A percentile compares a stretch with the other conserved stretches of the same genome.
phyloP scores from a whole-genome alignment of 2,113 vertebrate species.

The Greenwoodochromis staneri region DNA sequence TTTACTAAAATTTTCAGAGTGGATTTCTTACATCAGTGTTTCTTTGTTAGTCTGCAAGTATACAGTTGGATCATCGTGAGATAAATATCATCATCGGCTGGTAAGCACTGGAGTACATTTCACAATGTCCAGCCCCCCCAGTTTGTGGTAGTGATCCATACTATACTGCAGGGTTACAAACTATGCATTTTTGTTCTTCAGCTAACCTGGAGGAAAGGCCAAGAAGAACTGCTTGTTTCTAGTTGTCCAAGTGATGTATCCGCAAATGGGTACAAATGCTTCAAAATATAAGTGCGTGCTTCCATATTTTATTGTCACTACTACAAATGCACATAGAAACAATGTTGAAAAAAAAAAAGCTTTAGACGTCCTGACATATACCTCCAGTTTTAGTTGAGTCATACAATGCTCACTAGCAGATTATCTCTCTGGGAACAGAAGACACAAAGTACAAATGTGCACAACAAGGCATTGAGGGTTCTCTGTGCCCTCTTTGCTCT shows the following conservation, averaged over 20 bases:
- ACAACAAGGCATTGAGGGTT: neutral
- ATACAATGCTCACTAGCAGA: conserved; percentile 5
- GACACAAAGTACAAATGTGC: conserved; percentile 21
- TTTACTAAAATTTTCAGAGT: neutral
- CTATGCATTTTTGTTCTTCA: neutral
- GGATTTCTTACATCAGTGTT: neutral
- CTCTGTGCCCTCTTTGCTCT: conserved; percentile 46
- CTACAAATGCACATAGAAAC: neutral
- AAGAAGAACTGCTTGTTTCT: neutral
- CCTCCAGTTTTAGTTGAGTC: neutral
- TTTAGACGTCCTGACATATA: neutral
- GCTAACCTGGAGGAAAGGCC: neutral
- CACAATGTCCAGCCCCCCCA: neutral
- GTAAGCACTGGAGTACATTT: neutral
- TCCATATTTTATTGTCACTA: neutral
- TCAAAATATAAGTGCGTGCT: accelerated
- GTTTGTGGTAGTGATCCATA: neutral
- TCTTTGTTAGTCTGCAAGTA: neutral
- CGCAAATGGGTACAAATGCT: neutral
- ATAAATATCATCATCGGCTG: neutral
- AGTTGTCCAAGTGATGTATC: neutral
- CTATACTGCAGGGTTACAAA: neutral
- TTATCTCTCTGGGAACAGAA: conserved; percentile 7
- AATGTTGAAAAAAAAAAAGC: neutral
- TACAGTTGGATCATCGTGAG: neutral